A percentile compares a stretch with the other conserved stretches of the same genome.
phyloP scores from a whole-genome alignment of 2,113 vertebrate species.

The Myotis yumanensis region DNA sequence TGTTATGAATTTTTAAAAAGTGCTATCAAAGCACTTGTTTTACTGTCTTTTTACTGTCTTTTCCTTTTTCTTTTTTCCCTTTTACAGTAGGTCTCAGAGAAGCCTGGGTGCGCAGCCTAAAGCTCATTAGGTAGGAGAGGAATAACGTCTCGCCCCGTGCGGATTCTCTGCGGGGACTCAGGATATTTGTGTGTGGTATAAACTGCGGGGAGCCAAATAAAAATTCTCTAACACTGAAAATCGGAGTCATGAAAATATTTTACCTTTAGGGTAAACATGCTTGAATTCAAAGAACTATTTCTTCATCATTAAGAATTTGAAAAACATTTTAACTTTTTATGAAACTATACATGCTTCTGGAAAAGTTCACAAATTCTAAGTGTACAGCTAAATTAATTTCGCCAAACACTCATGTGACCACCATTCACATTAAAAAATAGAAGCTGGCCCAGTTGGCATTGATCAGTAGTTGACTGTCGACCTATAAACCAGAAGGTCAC shows the following conservation, averaged over 20 bases:
- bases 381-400: neutral
- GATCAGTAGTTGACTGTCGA: no score
- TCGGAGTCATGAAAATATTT: constrained; percentile 64
- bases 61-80: neutral
- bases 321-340: neutral
- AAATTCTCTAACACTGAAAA: constrained; percentile 58
- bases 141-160: fast-evolving
- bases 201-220: constrained; percentile 63
- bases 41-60: constrained; percentile 71
- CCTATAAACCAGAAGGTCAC: no score
- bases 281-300: neutral
- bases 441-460: neutral
- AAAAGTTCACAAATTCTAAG: neutral
- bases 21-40: constrained; percentile 80
- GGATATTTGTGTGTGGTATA: constrained; percentile 73
- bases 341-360: neutral
- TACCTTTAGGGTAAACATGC: constrained; percentile 6
- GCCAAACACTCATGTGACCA: neutral
- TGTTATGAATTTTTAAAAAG: constrained; percentile 78
- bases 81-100: constrained; percentile 78
- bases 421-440: constrained; percentile 14
- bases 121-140: constrained; percentile 80
- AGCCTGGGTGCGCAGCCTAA: constrained; percentile 67
- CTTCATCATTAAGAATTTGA: constrained; percentile 10
- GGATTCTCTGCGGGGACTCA: constrained; percentile 73